Conservation (phyloP, 2,797 vertebrate genomes). For the Pitangus sulphuratus region DNA sequence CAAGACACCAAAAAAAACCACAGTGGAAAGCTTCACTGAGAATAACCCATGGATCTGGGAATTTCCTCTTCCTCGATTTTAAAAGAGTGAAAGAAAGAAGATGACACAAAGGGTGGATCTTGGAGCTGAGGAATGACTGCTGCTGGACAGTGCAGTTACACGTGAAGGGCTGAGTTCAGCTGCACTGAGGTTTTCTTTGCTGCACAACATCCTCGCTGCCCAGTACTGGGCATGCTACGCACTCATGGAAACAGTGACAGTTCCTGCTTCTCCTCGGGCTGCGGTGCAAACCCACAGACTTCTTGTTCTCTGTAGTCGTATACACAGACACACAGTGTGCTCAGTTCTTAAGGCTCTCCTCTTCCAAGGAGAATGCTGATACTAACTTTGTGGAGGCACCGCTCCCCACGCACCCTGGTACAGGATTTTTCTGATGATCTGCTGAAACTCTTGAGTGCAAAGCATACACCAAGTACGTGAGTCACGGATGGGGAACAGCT, state of each 20-base stretch:
- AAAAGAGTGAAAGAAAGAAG: neutral
- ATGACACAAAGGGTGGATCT: neutral
- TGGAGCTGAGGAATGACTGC: neutral
- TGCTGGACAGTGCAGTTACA: neutral
- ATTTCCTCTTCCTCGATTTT: neutral
- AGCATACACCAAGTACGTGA: neutral
- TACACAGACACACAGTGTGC: slow-evolving; percentile 25
- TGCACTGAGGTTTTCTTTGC: neutral
- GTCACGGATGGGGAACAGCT: neutral
- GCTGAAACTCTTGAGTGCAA: slow-evolving; percentile 12
- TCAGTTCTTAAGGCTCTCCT: slow-evolving; percentile 33
- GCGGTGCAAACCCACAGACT: neutral
- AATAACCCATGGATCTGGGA: neutral
- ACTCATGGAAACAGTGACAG: neutral
- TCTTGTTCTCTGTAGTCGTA: slow-evolving; percentile 6
- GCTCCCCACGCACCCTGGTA: neutral
- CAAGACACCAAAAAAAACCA: neutral
- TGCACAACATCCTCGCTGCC: slow-evolving; percentile 25
- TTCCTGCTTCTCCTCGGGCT: slow-evolving; percentile 1
- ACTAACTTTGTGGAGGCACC: slow-evolving; percentile 61
- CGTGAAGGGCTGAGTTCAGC: neutral
- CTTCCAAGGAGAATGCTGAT: slow-evolving; percentile 17
- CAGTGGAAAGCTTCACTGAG: neutral
- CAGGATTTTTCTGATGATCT: slow-evolving; percentile 39
- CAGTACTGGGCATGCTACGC: neutral